Base-by-base conservation (phyloP, 2,888 invertebrate species). In the Agriopis marginaria region DNA sequence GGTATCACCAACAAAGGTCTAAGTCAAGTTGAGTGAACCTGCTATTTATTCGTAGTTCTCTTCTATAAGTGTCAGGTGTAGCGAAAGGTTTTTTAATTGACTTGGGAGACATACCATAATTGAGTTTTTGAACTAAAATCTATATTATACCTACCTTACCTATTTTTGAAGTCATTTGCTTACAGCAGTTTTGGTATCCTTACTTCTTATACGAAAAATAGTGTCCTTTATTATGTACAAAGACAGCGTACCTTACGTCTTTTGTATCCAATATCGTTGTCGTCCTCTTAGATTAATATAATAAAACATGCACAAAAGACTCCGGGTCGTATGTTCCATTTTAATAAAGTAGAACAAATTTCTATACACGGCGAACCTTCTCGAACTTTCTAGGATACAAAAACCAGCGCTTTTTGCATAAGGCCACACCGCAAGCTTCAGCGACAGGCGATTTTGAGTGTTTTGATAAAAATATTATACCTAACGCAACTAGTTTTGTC, bases 271-370 rank as follows among this genome's bases (percentile, higher is more conserved):
- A 62, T 61, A 67, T 62, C 17, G 39, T 54, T 53, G 66, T 62
- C 61, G 65, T 62, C 62, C 56, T 47, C 59, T 50, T 50, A 66
- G 42, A 62, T 62, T 55, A 66, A 66, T 62, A 39, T 59, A 66
- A 53, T 66, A 60, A 66, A 60, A 51, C 61, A 55, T 44, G 56
- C 51, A 68, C 68, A 63, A 63, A 68, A 68, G 63, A 53, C 12
- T 17, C 47, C 44, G 44, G 49, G 59, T 55, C 60, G 59, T 60
- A 63, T 61, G 64, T 61, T 49, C 56, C 58, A 66, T 74, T 66
- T 66, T 80, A 82, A 82, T 83, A 84, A 83, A 85, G 79, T 77
- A 80, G 76, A 81, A 79, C 81, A 79, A 82, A 82, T 81, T 81
- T 77, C 79, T 76, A 77, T 83, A 82, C 79, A 51, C 50, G 76